Conservation (phyloP, 2,888 invertebrate species). For the Harmothoe impar region DNA sequence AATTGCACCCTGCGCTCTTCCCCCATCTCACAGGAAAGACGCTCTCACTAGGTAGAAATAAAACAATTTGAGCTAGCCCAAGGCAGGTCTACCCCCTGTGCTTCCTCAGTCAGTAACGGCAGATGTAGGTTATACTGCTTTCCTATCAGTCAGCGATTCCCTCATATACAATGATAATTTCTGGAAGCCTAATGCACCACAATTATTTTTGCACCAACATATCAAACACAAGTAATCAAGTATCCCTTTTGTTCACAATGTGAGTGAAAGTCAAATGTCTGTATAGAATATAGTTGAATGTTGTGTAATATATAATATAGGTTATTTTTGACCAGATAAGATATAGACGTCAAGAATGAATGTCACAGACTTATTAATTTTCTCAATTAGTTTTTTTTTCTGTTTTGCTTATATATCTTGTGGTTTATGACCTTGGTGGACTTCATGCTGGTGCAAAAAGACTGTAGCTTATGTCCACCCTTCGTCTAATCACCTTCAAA, state of each 20-base stretch:
- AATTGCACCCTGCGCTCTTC: background rate
- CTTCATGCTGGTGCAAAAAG: constrained; percentile 50
- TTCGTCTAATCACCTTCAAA: background rate
- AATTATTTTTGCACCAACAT: constrained; percentile 54
- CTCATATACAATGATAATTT: constrained; percentile 30
- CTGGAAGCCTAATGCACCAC: constrained; percentile 58
- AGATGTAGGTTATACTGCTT: background rate
- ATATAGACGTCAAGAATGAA: constrained; percentile 37
- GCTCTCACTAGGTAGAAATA: background rate
- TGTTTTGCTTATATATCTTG: background rate
- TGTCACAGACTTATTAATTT: background rate
- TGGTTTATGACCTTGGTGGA: background rate
- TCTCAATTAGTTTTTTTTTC: background rate
- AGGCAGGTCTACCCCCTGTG: constrained; percentile 20
- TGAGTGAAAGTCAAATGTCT: constrained; percentile 40
- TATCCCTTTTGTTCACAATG: constrained; percentile 25
- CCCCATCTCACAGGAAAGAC: background rate
- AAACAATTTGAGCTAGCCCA: constrained; percentile 46
- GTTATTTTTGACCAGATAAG: constrained; percentile 35
- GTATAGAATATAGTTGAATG: constrained; percentile 48
- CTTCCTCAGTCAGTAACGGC: background rate
- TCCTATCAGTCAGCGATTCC: background rate
- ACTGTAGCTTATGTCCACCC: constrained; percentile 20
- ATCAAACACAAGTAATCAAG: constrained; percentile 38
- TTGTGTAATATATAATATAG: constrained; percentile 33